Evolutionary conservation across 2,113 vertebrate species (phyloP).

Genomic region (Pygoscelis adeliae): DNA sequence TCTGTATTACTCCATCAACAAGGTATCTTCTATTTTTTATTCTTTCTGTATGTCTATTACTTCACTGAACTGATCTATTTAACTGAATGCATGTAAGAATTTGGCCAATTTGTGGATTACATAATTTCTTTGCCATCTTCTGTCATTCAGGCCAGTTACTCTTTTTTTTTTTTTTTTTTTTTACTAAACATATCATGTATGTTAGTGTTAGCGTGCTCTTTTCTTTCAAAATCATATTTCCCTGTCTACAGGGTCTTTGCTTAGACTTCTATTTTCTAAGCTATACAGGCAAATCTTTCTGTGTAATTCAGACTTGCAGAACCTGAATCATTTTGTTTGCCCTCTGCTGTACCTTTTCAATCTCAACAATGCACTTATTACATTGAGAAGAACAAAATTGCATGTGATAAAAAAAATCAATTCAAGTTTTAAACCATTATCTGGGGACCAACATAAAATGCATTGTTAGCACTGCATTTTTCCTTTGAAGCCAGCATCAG

Average conservation of each 20-base stretch:
- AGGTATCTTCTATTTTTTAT: background rate
- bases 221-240: background rate
- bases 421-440: constrained; percentile 17
- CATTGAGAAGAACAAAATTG: background rate
- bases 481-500: background rate
- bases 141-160: background rate
- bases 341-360: background rate
- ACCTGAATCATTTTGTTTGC: constrained; percentile 1
- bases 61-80: background rate
- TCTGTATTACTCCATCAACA: background rate
- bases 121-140: background rate
- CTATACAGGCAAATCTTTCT: background rate
- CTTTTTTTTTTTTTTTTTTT: background rate
- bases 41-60: background rate
- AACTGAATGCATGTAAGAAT: background rate
- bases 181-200: background rate
- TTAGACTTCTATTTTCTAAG: background rate
- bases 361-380: background rate
- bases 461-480: background rate
- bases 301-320: background rate
- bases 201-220: fast-evolving
- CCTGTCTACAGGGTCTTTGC: background rate
- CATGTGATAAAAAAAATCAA: background rate
- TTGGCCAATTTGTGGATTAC: background rate
- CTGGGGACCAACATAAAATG: background rate